phyloP scores from a whole-genome alignment of 2,113 vertebrate species.

The Podarcis raffonei region DNA sequence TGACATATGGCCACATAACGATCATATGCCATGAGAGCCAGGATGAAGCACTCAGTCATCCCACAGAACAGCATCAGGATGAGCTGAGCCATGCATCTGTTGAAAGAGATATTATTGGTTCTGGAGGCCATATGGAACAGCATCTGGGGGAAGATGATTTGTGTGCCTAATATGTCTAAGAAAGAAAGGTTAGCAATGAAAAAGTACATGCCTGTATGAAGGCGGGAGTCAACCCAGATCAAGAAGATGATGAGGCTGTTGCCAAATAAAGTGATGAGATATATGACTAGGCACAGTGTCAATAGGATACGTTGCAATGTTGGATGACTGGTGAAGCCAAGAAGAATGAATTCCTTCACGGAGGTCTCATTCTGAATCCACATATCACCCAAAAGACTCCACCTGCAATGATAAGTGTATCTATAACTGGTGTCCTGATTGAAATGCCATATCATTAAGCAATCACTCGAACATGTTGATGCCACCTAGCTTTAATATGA shows the following conservation, averaged over 20 bases:
- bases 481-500: background rate
- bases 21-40: conserved; percentile 54
- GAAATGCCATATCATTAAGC: background rate
- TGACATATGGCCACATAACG: background rate
- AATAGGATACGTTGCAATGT: background rate
- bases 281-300: background rate
- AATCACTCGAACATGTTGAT: background rate
- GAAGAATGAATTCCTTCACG: background rate
- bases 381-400: background rate
- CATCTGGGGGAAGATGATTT: conserved; percentile 39
- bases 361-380: background rate
- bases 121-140: conserved; percentile 23
- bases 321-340: background rate
- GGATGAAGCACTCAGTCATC: conserved; percentile 39
- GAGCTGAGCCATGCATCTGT: conserved; percentile 49
- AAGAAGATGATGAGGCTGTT: conserved; percentile 11
- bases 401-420: background rate
- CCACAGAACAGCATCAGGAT: conserved; percentile 53
- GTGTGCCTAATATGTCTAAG: conserved; percentile 48
- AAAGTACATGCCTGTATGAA: conserved; percentile 52
- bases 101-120: conserved; percentile 38
- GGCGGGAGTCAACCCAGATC: conserved; percentile 8
- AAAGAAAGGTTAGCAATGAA: conserved; percentile 56
- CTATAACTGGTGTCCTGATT: background rate
- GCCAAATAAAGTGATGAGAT: conserved; percentile 21